Base-by-base conservation (phyloP, 2,888 invertebrate genomes). In the Hesperia comma region DNA sequence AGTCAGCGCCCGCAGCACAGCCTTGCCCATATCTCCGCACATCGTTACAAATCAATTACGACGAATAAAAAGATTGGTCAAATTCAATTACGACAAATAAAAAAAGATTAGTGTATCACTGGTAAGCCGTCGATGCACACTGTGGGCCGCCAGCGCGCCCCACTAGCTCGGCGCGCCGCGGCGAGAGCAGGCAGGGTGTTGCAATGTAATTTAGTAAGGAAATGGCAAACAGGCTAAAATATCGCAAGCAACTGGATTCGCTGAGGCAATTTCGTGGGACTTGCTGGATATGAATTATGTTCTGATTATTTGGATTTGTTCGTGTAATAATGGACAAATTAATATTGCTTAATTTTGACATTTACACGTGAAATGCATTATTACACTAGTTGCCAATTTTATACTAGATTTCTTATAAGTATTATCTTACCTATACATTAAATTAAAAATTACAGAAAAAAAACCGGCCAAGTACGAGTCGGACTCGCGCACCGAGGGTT, bases 1-100 rank as follows among this genome's bases (percentile, higher is more conserved):
- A 0, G 92, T 91, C 26, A 92, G 81, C 71, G 92, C 92, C 67
- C 92, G 74, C 77, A 92, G 72, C 40, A 92, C 92, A 0, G 92
- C 92, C 71, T 92, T 92, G 32, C 92, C 92, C 90, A 91, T 92
- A 76, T 90, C 91, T 67, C 92, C 92, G 72, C 92, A 92, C 92
- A 92, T 92, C 84, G 84, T 86, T 78, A 84, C 79, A 33, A 46
- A 21, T 56, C 7, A 51, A 19, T 37, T 32, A 19, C 15, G 26
- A 17, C 12, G 15, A 37, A 12, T n/a, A 17, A 15, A 40, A 66
- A n/a, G 53, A 14, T n/a, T 53, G 6, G 54, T 53, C n/a, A n/a
- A n/a, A 46, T 37, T 56, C 7, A 51, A 19, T 37, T 32, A 19
- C 15, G 26, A 17, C 12, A 21, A 37, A 12, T n/a, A 51, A 57